phyloP scores from a whole-genome alignment of 2,797 vertebrate genomes.

The Sebastolobus alascanus region DNA sequence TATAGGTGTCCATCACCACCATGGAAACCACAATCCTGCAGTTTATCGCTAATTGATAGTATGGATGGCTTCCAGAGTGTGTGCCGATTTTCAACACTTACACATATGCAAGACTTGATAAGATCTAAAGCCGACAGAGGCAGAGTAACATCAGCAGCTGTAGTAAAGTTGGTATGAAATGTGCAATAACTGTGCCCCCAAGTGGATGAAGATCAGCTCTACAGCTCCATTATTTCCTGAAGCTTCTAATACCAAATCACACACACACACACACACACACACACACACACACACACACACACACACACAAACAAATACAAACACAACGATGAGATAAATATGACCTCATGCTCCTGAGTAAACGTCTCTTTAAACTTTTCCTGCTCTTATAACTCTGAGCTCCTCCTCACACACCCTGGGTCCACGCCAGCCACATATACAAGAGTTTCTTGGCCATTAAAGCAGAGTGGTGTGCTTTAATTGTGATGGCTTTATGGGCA shows the following conservation, averaged over 20 bases:
- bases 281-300: background rate
- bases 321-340: constrained; percentile 2
- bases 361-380: constrained; percentile 3
- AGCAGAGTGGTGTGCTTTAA: constrained; percentile 38
- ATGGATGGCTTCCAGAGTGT: background rate
- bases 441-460: constrained; percentile 36
- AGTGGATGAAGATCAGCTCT: constrained; percentile 41
- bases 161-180: constrained; percentile 14
- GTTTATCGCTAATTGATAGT: background rate
- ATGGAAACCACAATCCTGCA: background rate
- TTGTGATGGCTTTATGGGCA: constrained; percentile 34
- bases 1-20: no score
- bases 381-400: background rate
- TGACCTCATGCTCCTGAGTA: background rate
- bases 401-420: constrained; percentile 12
- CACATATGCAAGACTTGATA: background rate
- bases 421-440: constrained; percentile 21
- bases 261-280: background rate
- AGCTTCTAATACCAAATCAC: background rate
- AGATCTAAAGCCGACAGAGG: background rate
- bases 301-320: background rate
- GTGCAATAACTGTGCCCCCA: constrained; percentile 68
- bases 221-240: background rate
- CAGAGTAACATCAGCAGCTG: background rate
- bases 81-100: background rate